A percentile compares a stretch with the other conserved stretches of the same genome.
Conservation (phyloP, 2,888 invertebrate species). For the Xestia sexstrigata region DNA sequence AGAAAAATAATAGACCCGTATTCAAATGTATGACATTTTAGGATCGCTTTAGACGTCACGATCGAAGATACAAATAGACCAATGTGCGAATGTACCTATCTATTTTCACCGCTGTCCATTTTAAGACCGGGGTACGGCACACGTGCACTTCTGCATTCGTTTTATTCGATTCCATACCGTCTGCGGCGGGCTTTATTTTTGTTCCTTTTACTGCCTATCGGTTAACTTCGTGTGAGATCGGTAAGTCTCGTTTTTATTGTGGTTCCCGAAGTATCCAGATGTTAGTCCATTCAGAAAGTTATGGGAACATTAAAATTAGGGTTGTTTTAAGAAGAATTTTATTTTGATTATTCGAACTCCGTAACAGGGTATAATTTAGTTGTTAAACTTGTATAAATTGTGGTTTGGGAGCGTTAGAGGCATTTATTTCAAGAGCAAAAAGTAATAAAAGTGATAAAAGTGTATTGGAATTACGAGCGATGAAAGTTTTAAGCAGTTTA, state of each 20-base stretch:
- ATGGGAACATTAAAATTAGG: conserved; percentile 57
- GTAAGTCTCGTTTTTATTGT: conserved; percentile 74
- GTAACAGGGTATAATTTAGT: conserved; percentile 35
- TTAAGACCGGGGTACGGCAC: conserved; percentile 61
- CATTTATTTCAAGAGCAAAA: conserved; percentile 37
- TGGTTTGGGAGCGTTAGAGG: conserved; percentile 5
- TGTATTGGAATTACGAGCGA: conserved; percentile 20
- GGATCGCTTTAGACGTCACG: conserved; percentile 28
- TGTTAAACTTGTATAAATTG: conserved; percentile 47
- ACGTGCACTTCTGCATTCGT: conserved; percentile 66
- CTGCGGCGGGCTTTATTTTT: conserved; percentile 73
- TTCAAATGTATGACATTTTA: conserved; percentile 27
- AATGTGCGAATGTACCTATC: conserved; percentile 56
- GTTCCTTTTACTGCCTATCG: conserved; percentile 78
- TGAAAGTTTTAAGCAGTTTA: conserved; percentile 35
- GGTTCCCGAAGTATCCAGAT: conserved; percentile 71
- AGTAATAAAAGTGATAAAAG: conserved; percentile 23
- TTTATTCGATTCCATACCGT: conserved; percentile 72
- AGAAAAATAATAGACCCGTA: conserved; percentile 24
- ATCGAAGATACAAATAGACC: conserved; percentile 25
- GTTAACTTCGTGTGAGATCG: conserved; percentile 83
- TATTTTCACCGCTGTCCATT: conserved; percentile 61
- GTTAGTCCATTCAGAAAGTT: conserved; percentile 72
- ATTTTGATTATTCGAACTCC: conserved; percentile 58
- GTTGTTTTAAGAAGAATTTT: conserved; percentile 59